A percentile compares a stretch with the other conserved stretches of the same genome.
Evolutionary conservation across 2,888 invertebrate genomes (phyloP).

Genomic region (Bembecia ichneumoniformis): DNA sequence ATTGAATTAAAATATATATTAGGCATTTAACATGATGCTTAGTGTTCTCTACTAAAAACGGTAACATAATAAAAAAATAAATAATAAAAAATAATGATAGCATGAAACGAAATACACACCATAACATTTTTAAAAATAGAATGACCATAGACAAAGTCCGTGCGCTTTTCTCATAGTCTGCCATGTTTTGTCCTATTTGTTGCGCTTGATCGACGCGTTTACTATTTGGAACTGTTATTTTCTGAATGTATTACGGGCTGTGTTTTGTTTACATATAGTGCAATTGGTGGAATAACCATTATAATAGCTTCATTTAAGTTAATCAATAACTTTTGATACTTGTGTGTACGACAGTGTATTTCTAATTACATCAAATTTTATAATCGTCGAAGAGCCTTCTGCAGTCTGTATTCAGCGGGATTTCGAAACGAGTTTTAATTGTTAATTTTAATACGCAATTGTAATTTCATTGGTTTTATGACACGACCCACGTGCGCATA

Average conservation of each 20-base stretch:
- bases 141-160: slow-evolving; percentile 58
- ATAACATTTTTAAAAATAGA: slow-evolving; percentile 48
- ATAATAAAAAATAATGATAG: no score
- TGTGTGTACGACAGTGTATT: slow-evolving; percentile 52
- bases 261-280: slow-evolving; percentile 69
- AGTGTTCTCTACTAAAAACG: no score
- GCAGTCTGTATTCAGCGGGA: slow-evolving; percentile 34
- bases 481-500: slow-evolving; percentile 70
- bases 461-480: slow-evolving; percentile 44
- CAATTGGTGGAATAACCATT: slow-evolving; percentile 43
- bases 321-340: slow-evolving; percentile 41
- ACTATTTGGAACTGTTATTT: slow-evolving; percentile 56
- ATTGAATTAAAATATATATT: no score
- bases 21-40: no score
- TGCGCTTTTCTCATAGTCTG: slow-evolving; percentile 63
- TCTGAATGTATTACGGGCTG: slow-evolving; percentile 61
- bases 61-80: no score
- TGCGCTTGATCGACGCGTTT: slow-evolving; percentile 68
- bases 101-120: slow-evolving; percentile 10
- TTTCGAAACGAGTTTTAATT: slow-evolving; percentile 39
- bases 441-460: slow-evolving; percentile 27
- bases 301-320: slow-evolving; percentile 35
- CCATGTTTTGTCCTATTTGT: slow-evolving; percentile 74
- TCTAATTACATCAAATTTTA: slow-evolving; percentile 56
- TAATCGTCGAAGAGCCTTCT: slow-evolving; percentile 43